These are phyloP conservation scores for Muntiacus muntjak DNA, from an alignment of 2,113 vertebrate genomes.

Conservation along the genomic window DNA sequence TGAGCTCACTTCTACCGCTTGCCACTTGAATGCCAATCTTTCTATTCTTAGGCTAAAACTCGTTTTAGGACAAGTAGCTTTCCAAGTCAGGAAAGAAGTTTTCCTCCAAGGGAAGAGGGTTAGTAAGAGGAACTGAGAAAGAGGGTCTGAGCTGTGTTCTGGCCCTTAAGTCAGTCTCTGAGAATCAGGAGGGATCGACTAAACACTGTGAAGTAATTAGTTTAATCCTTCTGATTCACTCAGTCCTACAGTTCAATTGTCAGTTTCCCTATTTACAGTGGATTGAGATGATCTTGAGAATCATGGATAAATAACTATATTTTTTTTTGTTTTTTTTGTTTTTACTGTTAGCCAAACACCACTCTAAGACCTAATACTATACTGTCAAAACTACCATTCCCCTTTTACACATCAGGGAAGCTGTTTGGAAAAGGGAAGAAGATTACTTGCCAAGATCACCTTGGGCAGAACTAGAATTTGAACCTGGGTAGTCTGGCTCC, in stretches of 20 bases:
- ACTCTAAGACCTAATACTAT: not conserved
- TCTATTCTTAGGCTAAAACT: conserved; percentile 64
- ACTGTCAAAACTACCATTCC: not conserved
- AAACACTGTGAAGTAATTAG: not conserved
- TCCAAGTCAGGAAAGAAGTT: conserved; percentile 46
- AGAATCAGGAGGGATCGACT: not conserved
- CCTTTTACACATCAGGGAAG: not conserved
- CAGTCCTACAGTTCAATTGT: not conserved
- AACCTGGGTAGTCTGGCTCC: not conserved
- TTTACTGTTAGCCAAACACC: not conserved
- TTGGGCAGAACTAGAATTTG: not conserved
- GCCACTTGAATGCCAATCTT: conserved; percentile 39
- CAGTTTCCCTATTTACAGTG: not conserved
- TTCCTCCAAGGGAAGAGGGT: not conserved
- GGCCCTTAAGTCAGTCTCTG: not conserved
- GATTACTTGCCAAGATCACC: not conserved
- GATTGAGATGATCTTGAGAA: not conserved
- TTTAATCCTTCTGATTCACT: not conserved
- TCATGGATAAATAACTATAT: not conserved
- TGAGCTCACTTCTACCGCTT: conserved; percentile 6
- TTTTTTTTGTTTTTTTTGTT: not conserved
- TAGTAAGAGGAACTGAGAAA: not conserved
- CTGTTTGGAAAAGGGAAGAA: not conserved
- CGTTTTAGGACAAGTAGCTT: conserved; percentile 35
- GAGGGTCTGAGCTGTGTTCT: not conserved